Evolutionary conservation across 1,140 invertebrate genomes (phyloP).

Genomic region (Hyles euphorbiae): DNA sequence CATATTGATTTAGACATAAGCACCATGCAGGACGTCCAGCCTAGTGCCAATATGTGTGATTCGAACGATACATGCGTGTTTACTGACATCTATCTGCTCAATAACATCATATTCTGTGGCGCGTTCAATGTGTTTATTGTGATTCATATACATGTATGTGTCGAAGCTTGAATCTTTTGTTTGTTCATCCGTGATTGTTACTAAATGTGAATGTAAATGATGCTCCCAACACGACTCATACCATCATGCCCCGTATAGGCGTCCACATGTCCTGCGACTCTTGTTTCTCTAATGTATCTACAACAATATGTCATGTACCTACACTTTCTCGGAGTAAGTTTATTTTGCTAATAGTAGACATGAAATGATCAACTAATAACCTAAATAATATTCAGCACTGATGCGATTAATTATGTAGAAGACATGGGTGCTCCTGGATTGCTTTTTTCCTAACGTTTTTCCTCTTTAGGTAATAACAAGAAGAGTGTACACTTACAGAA

Average conservation of each 20-base stretch:
- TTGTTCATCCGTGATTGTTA: constrained; percentile 14
- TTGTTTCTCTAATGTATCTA: no score
- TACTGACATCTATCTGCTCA: no score
- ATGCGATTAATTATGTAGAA: no score
- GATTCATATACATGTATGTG: constrained; percentile 22
- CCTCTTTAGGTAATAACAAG: constrained; percentile 5
- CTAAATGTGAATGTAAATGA: constrained; percentile 20
- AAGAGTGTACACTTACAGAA: no score
- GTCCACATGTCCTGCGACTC: neutral
- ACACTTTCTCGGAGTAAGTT: no score
- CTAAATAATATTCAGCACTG: no score
- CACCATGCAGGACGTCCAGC: constrained; percentile 41
- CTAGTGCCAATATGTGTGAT: constrained; percentile 26
- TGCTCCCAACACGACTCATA: constrained; percentile 21
- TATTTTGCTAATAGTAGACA: no score
- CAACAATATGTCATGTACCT: no score
- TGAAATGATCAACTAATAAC: no score
- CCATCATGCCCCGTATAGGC: constrained; percentile 18
- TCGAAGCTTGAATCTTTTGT: constrained; percentile 23
- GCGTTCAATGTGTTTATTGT: constrained; percentile 6
- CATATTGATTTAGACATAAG: constrained; percentile 49
- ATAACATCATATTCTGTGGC: no score
- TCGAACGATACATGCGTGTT: constrained; percentile 11
- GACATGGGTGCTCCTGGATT: no score
- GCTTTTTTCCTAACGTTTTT: no score